Percentiles rank a stretch among this genome's conserved stretches.
phyloP scores from a whole-genome alignment of 2,797 vertebrate genomes.

The Xyrichtys novacula region DNA sequence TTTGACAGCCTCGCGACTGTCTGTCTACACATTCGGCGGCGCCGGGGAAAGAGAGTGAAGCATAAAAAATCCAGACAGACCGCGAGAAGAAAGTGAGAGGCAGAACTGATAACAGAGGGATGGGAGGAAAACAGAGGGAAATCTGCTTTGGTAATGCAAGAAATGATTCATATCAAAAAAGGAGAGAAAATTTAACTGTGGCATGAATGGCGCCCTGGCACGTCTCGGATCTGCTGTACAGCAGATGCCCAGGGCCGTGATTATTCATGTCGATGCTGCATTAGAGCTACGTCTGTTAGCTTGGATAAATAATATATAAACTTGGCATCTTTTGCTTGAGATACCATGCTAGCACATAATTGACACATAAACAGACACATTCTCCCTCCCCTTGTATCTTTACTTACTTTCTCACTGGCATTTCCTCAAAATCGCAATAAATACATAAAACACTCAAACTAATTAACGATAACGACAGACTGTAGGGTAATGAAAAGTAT shows the following conservation, averaged over 20 bases:
- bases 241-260: constrained; percentile 57
- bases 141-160: constrained; percentile 69
- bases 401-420: constrained; percentile 66
- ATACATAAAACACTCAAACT: constrained; percentile 81
- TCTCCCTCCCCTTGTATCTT: constrained; percentile 37
- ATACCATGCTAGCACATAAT: constrained; percentile 66
- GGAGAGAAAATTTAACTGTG: constrained; percentile 50
- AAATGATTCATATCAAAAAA: constrained; percentile 77
- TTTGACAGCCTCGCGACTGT: constrained; percentile 66
- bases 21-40: constrained; percentile 56
- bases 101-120: constrained; percentile 48
- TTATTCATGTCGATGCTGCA: constrained; percentile 73
- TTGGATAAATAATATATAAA: constrained; percentile 77
- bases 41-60: constrained; percentile 52
- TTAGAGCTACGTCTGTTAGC: constrained; percentile 70
- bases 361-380: constrained; percentile 65
- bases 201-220: constrained; percentile 65
- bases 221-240: constrained; percentile 52
- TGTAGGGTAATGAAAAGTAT: constrained; percentile 75
- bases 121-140: constrained; percentile 35
- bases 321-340: constrained; percentile 63
- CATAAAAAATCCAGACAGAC: constrained; percentile 48
- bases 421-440: constrained; percentile 75
- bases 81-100: constrained; percentile 39
- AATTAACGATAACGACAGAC: constrained; percentile 78